A percentile compares a stretch with the other conserved stretches of the same genome.
phyloP scores from a whole-genome alignment of 2,888 invertebrate genomes.

The Pandemis corylana region DNA sequence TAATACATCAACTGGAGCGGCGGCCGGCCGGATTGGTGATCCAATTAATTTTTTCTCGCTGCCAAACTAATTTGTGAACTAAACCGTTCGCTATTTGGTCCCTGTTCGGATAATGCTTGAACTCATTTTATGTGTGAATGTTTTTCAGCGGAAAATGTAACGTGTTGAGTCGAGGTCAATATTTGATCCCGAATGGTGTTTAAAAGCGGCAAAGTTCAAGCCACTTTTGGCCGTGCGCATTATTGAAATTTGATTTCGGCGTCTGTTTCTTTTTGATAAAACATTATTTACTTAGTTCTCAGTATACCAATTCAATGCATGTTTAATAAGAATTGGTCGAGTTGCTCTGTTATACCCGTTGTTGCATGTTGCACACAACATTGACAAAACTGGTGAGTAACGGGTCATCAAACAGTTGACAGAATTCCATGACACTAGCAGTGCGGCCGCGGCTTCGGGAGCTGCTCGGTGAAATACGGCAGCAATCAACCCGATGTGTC shows the following conservation, averaged over 20 bases:
- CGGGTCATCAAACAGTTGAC: constrained; percentile 19
- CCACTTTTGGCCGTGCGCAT: constrained; percentile 58
- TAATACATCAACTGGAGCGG: constrained; percentile 76
- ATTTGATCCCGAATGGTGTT: constrained; percentile 67
- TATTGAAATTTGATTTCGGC: constrained; percentile 57
- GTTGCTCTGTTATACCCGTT: background rate
- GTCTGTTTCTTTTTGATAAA: background rate
- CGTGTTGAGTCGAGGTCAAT: constrained; percentile 79
- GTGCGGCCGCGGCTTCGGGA: constrained; percentile 34
- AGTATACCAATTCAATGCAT: background rate
- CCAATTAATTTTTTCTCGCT: constrained; percentile 75
- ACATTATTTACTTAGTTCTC: background rate
- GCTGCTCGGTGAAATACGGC: constrained; percentile 57
- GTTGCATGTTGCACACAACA: background rate
- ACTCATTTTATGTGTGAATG: constrained; percentile 77
- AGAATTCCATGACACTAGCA: constrained; percentile 43
- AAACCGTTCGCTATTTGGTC: constrained; percentile 66
- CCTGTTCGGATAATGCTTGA: constrained; percentile 59
- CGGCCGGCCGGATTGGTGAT: constrained; percentile 59
- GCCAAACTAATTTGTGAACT: constrained; percentile 82
- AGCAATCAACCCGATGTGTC: constrained; percentile 63
- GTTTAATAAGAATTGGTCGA: background rate
- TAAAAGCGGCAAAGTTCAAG: constrained; percentile 52
- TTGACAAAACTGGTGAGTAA: constrained; percentile 3
- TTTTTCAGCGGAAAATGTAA: constrained; percentile 76